These are phyloP conservation scores for Meliscaeva auricollis DNA, from an alignment of 2,888 invertebrate genomes.

Conservation along the genomic window DNA sequence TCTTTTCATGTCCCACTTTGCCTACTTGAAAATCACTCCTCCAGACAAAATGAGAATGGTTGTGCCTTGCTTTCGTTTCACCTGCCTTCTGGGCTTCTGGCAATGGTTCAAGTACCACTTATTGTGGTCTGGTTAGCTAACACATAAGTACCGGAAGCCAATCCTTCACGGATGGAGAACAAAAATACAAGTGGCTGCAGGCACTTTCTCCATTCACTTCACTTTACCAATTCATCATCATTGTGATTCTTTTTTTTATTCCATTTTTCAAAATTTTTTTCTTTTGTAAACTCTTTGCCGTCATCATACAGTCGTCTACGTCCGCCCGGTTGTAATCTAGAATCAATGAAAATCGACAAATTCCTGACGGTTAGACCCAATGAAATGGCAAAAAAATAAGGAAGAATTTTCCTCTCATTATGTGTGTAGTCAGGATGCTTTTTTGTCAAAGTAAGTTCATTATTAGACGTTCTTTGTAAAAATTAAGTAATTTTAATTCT, in stretches of 20 bases:
- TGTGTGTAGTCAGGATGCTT: not conserved
- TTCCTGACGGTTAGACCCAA: conserved; percentile 26
- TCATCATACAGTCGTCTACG: not conserved
- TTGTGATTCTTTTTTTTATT: not conserved
- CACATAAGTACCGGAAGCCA: conserved; percentile 72
- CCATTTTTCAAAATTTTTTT: not conserved
- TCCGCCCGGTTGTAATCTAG: conserved; percentile 48
- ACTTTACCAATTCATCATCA: conserved; percentile 68
- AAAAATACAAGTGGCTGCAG: conserved; percentile 69
- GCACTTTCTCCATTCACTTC: conserved; percentile 65
- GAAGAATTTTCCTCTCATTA: not conserved
- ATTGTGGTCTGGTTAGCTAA: conserved; percentile 76
- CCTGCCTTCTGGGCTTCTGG: conserved; percentile 50
- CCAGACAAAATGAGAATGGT: conserved; percentile 59
- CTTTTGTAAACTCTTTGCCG: not conserved
- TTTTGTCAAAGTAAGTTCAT: not conserved
- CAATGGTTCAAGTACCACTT: conserved; percentile 71
- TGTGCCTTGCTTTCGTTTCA: conserved; percentile 30
- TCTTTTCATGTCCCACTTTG: not conserved
- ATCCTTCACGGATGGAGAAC: conserved; percentile 46
- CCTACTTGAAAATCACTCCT: conserved; percentile 56
- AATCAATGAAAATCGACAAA: conserved; percentile 63
- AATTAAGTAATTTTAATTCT: too few species aligned
- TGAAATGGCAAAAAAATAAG: conserved; percentile 21
- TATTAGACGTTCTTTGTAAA: not conserved